phyloP scores from a whole-genome alignment of 2,113 vertebrate species.

The Microtus richardsoni region DNA sequence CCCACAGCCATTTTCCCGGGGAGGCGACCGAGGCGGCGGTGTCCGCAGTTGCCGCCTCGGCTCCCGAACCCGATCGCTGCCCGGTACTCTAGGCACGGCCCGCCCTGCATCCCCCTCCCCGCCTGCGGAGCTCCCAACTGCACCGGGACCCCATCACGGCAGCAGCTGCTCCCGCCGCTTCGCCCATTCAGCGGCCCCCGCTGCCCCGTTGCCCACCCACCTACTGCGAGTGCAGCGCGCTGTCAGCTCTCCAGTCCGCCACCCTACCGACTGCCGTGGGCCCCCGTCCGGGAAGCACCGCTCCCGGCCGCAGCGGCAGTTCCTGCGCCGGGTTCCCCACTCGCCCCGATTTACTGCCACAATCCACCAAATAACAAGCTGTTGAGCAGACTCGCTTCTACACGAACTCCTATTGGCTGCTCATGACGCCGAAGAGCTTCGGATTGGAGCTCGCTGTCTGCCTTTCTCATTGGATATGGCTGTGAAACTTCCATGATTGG shows the following conservation, averaged over 20 bases:
- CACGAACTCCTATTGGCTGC: slow-evolving; percentile 91
- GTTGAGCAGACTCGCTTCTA: slow-evolving; percentile 94
- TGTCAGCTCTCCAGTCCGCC: slow-evolving; percentile 77
- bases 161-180: slow-evolving; percentile 84
- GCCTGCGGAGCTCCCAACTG: slow-evolving; percentile 65
- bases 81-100: slow-evolving; percentile 8
- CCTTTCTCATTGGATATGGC: slow-evolving; percentile 80
- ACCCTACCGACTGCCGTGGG: slow-evolving; percentile 58
- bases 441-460: slow-evolving; percentile 81
- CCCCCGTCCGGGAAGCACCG: slow-evolving; percentile 65
- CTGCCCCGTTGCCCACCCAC: slow-evolving; percentile 69
- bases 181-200: slow-evolving; percentile 66
- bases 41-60: slow-evolving; percentile 61
- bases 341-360: slow-evolving; percentile 87
- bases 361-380: slow-evolving; percentile 97
- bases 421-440: slow-evolving; percentile 83
- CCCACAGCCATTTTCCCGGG: slow-evolving; percentile 81
- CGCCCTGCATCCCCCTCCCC: slow-evolving; percentile 25
- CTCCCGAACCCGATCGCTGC: neutral
- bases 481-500: slow-evolving; percentile 78
- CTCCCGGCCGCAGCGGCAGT: slow-evolving; percentile 74
- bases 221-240: slow-evolving; percentile 76
- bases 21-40: slow-evolving; percentile 47
- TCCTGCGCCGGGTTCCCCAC: slow-evolving; percentile 80
- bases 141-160: slow-evolving; percentile 72